A percentile compares a stretch with the other conserved stretches of the same genome.
These are phyloP conservation scores for Petrolisthes cinctipes DNA, from an alignment of 2,888 invertebrate species.

Conservation along the genomic window DNA sequence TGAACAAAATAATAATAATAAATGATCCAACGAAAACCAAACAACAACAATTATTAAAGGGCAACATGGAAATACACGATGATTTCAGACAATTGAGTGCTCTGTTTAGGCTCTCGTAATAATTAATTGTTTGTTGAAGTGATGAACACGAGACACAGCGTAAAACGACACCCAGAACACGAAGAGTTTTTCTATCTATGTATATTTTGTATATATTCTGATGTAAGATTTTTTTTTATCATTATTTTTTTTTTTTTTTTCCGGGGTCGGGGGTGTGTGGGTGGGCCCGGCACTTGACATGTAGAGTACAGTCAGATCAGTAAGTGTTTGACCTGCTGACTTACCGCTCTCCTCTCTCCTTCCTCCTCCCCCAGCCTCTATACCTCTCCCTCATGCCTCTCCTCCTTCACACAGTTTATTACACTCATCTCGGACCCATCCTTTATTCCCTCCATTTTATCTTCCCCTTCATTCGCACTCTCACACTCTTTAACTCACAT, in stretches of 20 bases:
- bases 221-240: constrained; percentile 34
- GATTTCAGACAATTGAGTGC: not conserved
- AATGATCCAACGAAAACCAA: constrained; percentile 21
- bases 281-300: constrained; percentile 40
- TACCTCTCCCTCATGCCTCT: too few relatives aligned
- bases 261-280: constrained; percentile 50
- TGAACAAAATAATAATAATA: constrained; percentile 21
- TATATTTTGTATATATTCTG: constrained; percentile 60
- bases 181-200: constrained; percentile 39
- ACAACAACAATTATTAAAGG: not conserved
- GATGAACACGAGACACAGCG: constrained; percentile 40
- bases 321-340: too few relatives aligned
- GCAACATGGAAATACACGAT: too few relatives aligned
- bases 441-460: not conserved
- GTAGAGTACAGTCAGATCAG: constrained; percentile 36
- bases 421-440: not conserved
- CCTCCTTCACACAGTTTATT: constrained; percentile 5
- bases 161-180: constrained; percentile 9
- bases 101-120: constrained; percentile 34
- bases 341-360: too few relatives aligned
- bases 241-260: constrained; percentile 30
- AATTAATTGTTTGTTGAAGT: constrained; percentile 32
- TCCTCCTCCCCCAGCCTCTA: too few relatives aligned
- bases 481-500: not conserved
- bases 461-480: not conserved